A percentile compares a stretch with the other conserved stretches of the same genome.
Conservation (phyloP, 2,113 vertebrate genomes). For the Gorsachius goisagi region DNA sequence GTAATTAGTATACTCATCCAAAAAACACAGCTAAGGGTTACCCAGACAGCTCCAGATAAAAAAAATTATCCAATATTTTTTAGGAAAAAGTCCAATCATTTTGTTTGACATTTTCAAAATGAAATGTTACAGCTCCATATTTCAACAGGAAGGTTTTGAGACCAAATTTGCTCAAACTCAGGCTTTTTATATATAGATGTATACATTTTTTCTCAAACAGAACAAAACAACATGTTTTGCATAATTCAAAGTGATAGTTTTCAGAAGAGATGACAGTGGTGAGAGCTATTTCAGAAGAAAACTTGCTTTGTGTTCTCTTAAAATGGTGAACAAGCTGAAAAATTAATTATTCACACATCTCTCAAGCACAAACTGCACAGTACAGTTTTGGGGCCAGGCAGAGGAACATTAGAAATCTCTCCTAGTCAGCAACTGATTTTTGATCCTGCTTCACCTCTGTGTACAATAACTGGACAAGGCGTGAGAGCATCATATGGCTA, state of each 20-base stretch:
- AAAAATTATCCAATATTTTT: background rate
- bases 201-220: background rate
- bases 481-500: background rate
- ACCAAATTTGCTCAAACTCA: background rate
- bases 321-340: slow-evolving; percentile 37
- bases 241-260: slow-evolving; percentile 50
- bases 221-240: slow-evolving; percentile 31
- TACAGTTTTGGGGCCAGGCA: background rate
- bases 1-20: background rate
- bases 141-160: slow-evolving; percentile 17
- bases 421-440: background rate
- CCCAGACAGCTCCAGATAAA: background rate
- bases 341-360: slow-evolving; percentile 46
- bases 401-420: background rate
- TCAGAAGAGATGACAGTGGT: slow-evolving; percentile 33
- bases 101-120: slow-evolving; percentile 22
- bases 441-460: background rate
- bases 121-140: slow-evolving; percentile 3
- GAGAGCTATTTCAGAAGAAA: slow-evolving; percentile 35
- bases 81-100: background rate
- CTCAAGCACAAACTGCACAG: background rate
- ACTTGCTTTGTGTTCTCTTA: slow-evolving; percentile 18
- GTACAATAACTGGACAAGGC: background rate
- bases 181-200: slow-evolving; percentile 32
- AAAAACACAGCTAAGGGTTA: background rate